Evolutionary conservation across 2,888 invertebrate species (phyloP), one percentile per base, ranked within the genome.

Genomic region (Catotricha subobsoleta): DNA sequence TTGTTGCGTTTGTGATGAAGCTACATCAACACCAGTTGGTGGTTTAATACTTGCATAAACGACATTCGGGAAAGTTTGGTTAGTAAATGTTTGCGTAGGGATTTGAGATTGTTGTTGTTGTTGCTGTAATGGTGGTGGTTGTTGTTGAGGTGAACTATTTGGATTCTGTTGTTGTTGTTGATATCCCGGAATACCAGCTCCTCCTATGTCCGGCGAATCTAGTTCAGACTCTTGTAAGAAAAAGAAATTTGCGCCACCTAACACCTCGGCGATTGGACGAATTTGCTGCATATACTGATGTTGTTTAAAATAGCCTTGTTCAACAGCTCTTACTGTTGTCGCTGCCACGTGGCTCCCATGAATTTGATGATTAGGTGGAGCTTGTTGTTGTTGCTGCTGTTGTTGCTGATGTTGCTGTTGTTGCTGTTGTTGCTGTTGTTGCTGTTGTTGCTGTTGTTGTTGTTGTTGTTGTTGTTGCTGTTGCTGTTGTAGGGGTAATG

Each of bases 221-320:
- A 86, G 68, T 63, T 90, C 90, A 18, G 90, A 90, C 54, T 92
- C 90, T 67, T 92, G 88, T 42, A 90, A 69, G 59, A 83, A 83
- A 59, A 73, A 80, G 62, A 82, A 81, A 57, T 76, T 80, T 43
- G 80, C 79, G 43, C 80, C 78, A 21, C 80, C 80, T 48, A 82
- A 74, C 23, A 82, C 78, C 54, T 83, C 82, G 10, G 79, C 70
- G 46, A 82, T 70, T 3, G 81, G 80, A 45, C 73, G 66, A 54
- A 60, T 50, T 53, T 68, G 70, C 41, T 69, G 66, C 7, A 67
- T 66, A 49, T 69, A 69, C 49, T 69, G 69, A 43, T 67, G 67
- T 43, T 67, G 42, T 6, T 72, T 66, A 48, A 72, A 74, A 50
- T 71, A 74, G n/a, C 68, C 71, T 51, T 73, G 71, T 49, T 74